These are phyloP conservation scores for Drosophila paulistorum DNA, from an alignment of 1,140 invertebrate species.

Conservation along the genomic window DNA sequence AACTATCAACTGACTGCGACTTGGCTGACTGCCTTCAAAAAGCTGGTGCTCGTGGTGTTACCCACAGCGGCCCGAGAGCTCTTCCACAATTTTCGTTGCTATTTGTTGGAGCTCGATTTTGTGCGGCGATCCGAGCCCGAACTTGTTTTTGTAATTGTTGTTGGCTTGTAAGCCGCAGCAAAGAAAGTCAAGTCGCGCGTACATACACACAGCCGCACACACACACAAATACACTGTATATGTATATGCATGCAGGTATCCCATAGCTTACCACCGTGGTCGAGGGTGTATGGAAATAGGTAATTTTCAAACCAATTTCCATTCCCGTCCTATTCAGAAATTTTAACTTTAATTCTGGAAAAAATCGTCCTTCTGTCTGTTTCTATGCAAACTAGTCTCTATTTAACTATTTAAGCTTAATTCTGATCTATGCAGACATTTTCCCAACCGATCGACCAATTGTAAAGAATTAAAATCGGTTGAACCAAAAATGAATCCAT, in stretches of 20 bases:
- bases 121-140: slow-evolving; percentile 53
- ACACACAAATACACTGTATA: not conserved
- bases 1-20: slow-evolving; percentile 64
- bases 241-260: not conserved
- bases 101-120: slow-evolving; percentile 32
- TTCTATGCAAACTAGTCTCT: too few species aligned
- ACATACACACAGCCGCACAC: slow-evolving; percentile 13
- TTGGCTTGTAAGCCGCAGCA: slow-evolving; percentile 46
- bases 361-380: too few species aligned
- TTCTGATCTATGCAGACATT: too few species aligned
- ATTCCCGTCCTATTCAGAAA: too few species aligned
- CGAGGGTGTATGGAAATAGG: not conserved
- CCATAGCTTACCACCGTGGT: not conserved
- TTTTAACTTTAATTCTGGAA: too few species aligned
- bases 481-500: too few species aligned
- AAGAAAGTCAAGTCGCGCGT: slow-evolving; percentile 76
- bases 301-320: too few species aligned
- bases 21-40: slow-evolving; percentile 49
- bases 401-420: too few species aligned
- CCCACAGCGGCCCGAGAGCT: slow-evolving; percentile 8
- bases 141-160: slow-evolving; percentile 39
- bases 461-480: too few species aligned
- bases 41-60: slow-evolving; percentile 16
- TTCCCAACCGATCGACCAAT: too few species aligned
- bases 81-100: slow-evolving; percentile 11